Conservation (phyloP, 1,140 invertebrate species). For the Drosophila nannoptera region DNA sequence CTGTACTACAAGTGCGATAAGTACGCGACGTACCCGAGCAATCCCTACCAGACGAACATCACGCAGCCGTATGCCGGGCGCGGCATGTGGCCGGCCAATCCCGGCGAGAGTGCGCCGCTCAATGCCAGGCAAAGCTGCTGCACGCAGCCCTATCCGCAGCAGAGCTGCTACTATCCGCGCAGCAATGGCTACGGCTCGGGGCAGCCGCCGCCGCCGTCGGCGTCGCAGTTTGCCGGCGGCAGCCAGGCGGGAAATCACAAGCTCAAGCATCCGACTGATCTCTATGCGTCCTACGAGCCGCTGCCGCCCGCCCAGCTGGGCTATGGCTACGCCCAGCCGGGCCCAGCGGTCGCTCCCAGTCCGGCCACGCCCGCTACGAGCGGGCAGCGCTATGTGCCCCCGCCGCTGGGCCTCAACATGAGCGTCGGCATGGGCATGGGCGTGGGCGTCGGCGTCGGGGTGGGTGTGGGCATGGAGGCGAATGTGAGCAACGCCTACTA, state of each 20-base stretch:
- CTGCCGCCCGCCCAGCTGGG: conserved; percentile 29
- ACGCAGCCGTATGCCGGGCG: conserved; percentile 40
- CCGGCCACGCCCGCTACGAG: conserved; percentile 17
- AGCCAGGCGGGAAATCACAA: conserved; percentile 25
- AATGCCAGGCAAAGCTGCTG: conserved; percentile 65
- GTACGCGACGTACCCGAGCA: conserved; percentile 43
- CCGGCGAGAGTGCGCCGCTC: conserved; percentile 3
- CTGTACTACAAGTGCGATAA: conserved; percentile 70
- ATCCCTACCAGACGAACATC: conserved; percentile 49
- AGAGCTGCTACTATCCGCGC: conserved; percentile 69
- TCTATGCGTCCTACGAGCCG: conserved; percentile 54
- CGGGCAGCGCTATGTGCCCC: conserved; percentile 42
- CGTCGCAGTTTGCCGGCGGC: conserved; percentile 38
- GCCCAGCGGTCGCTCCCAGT: neutral
- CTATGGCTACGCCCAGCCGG: conserved; percentile 44
- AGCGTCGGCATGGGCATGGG: conserved; percentile 17
- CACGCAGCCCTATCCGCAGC: conserved; percentile 55
- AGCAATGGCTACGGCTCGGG: conserved; percentile 43
- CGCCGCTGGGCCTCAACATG: conserved; percentile 29
- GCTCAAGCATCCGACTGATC: conserved; percentile 67
- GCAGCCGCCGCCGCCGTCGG: conserved; percentile 2
- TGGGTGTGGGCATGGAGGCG: conserved; percentile 38
- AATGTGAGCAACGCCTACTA: conserved; percentile 56
- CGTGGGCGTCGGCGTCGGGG: conserved; percentile 15
- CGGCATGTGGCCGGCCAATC: conserved; percentile 45